Evolutionary conservation across 1,140 invertebrate genomes (phyloP), one percentile per base, ranked within the genome.

Genomic region (Zaprionus davidi): DNA sequence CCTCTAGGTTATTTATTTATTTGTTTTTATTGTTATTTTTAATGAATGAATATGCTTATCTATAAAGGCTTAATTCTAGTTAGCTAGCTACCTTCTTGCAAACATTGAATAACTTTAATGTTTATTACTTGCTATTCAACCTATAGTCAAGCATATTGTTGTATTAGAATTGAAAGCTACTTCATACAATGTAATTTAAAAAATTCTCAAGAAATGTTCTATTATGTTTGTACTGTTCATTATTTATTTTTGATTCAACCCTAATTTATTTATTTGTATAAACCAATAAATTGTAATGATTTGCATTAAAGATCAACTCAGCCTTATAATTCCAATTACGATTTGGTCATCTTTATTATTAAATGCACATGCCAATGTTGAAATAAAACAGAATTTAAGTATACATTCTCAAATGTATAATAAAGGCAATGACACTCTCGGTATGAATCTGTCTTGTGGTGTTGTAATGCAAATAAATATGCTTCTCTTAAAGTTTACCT

Each of bases 191-290:
- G n/a, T 11, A 34, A 9, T 34, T 7, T 9, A 34, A 9, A 51
- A 13, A 22, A 51, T 44, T 22, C 58, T 36, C 49, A 22, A 20
- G 34, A 31, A 11, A 56, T 46, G n/a, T 64, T 64, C 31, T 71
- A 5, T 9, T 0, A 31, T 6, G 31, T 11, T 71, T 71, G 59
- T 71, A 64, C 31, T 64, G 59, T 20, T 44, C n/a, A 71, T 71
- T 71, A 56, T 55, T 46, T 46, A n/a, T n/a, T 17, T 20, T 46
- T 6, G n/a, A 3, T 9, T 44, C 7, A 17, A n/a, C 0, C 31
- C 9, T 34, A 34, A 11, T 34, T 34, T 34, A 34, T 9, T 17
- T 34, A 56, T 28, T 31, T 26, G 11, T 46, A 17, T 46, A 17
- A 24, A 24, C 12, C 11, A 13, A 24, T 13, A 51, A 24, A 5